Percentiles rank a stretch among this genome's conserved stretches.
phyloP scores from a whole-genome alignment of 2,888 invertebrate species.

The Thymelicus acteon region DNA sequence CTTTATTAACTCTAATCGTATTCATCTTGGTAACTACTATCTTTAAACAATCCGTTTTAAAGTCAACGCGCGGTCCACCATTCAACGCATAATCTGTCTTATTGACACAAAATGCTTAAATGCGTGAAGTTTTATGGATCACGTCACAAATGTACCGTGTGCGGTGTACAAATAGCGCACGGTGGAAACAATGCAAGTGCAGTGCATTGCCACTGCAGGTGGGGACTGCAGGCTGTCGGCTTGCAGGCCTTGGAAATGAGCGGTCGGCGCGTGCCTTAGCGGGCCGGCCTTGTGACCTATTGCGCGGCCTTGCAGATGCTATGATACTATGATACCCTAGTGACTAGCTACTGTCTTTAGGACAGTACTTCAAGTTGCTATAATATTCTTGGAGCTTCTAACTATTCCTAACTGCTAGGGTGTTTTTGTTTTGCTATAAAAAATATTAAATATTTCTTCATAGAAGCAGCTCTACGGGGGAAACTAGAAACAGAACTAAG shows the following conservation, averaged over 20 bases:
- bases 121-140: not conserved
- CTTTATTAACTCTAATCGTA: too few species aligned
- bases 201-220: constrained; percentile 54
- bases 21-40: too few species aligned
- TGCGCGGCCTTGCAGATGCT: constrained; percentile 65
- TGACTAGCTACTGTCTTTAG: not conserved
- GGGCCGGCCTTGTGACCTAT: constrained; percentile 80
- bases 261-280: constrained; percentile 60
- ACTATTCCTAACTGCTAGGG: too few species aligned
- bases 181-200: constrained; percentile 5
- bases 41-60: not conserved
- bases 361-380: constrained; percentile 17
- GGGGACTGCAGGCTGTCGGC: too few species aligned
- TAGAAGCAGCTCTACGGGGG: too few species aligned
- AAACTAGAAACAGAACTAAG: too few species aligned
- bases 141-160: not conserved
- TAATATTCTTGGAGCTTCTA: not conserved
- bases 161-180: not conserved
- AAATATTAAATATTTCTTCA: too few species aligned
- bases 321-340: constrained; percentile 45
- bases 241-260: constrained; percentile 55
- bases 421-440: too few species aligned
- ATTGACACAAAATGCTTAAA: constrained; percentile 10
- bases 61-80: not conserved
- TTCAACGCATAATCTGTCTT: not conserved